Conservation (phyloP, 2,113 vertebrate genomes). For the Anhinga rufa region DNA sequence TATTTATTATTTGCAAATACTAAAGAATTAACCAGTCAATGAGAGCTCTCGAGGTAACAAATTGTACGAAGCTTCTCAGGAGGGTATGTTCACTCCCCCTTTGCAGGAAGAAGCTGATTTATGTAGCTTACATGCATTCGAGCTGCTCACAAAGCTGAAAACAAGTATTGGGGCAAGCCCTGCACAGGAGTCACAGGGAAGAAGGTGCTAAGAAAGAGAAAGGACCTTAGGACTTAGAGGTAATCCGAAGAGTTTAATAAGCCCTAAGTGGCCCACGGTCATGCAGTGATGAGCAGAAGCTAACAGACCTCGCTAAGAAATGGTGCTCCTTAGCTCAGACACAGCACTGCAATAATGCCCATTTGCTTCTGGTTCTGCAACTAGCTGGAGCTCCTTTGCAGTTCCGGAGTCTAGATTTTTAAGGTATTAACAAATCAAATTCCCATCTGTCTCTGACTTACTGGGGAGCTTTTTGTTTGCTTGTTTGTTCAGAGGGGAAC, state of each 20-base stretch:
- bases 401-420: not conserved
- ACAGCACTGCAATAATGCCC: not conserved
- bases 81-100: not conserved
- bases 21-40: not conserved
- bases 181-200: not conserved
- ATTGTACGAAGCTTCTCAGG: not conserved
- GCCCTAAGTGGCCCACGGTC: not conserved
- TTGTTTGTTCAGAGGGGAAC: not conserved
- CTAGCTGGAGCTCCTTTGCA: not conserved
- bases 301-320: not conserved
- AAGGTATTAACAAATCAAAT: not conserved
- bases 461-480: not conserved
- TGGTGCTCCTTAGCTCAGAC: not conserved
- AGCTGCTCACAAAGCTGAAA: conserved; percentile 4
- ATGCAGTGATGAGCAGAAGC: not conserved
- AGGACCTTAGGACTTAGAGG: not conserved
- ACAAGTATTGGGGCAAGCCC: not conserved
- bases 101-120: not conserved
- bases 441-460: not conserved
- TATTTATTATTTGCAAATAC: not conserved
- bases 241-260: not conserved
- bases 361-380: not conserved
- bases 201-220: not conserved
- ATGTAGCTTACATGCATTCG: not conserved
- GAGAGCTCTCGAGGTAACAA: not conserved